These are phyloP conservation scores for Harpalus rufipes DNA, from an alignment of 2,888 invertebrate genomes.

Conservation along the genomic window DNA sequence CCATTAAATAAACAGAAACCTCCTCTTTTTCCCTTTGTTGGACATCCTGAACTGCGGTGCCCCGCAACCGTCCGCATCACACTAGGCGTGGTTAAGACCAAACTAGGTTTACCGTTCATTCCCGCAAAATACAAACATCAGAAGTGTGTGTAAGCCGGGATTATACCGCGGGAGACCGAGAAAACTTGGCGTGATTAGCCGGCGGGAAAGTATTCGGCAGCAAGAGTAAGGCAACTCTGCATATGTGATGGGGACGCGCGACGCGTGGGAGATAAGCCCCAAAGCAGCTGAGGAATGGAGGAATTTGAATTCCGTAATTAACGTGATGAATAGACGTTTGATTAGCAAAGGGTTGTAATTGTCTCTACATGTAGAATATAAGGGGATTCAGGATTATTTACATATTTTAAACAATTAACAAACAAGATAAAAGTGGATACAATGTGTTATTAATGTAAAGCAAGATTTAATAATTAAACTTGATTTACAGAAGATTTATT, in stretches of 20 bases:
- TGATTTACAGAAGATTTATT: no score
- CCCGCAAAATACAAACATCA: constrained; percentile 44
- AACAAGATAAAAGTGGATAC: no score
- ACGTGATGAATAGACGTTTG: not conserved
- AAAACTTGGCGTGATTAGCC: constrained; percentile 39
- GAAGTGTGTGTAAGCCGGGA: constrained; percentile 27
- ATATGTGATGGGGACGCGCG: not conserved
- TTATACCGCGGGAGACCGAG: constrained; percentile 15
- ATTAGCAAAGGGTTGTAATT: not conserved
- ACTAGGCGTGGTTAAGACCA: constrained; percentile 8
- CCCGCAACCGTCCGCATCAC: constrained; percentile 34
- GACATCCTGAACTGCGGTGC: not conserved
- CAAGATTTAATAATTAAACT: no score
- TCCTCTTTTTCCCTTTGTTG: not conserved
- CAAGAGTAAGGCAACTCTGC: not conserved
- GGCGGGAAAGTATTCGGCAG: not conserved
- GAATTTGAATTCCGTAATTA: constrained; percentile 4
- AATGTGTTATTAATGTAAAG: no score
- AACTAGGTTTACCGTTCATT: constrained; percentile 20
- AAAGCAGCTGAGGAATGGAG: not conserved
- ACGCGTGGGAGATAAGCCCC: no score
- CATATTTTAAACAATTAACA: no score
- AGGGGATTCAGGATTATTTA: no score
- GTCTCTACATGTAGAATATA: not conserved
- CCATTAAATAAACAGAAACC: no score